A percentile compares a stretch with the other conserved stretches of the same genome.
Evolutionary conservation across 2,797 vertebrate species (phyloP).

Genomic region (Myotis myotis): DNA sequence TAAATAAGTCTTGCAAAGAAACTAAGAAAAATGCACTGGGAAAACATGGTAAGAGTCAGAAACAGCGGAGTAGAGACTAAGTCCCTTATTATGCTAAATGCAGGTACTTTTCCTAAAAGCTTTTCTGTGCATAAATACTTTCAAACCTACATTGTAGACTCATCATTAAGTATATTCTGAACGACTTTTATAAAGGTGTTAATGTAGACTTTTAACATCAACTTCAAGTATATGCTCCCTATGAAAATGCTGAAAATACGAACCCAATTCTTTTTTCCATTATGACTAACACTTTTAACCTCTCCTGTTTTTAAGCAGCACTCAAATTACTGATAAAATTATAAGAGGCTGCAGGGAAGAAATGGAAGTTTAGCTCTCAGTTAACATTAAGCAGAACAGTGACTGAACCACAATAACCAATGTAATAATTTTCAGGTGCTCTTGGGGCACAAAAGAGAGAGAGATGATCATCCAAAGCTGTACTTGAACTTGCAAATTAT

Average conservation of each 20-base stretch:
- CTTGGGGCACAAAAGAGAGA: background rate
- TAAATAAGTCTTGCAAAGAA: background rate
- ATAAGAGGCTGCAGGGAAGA: background rate
- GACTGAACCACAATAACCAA: background rate
- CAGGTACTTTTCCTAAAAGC: background rate
- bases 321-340: constrained; percentile 42
- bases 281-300: background rate
- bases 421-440: background rate
- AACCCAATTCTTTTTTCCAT: background rate
- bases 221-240: background rate
- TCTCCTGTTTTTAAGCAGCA: background rate
- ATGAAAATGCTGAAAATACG: constrained; percentile 35
- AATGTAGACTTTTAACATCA: constrained; percentile 23
- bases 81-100: background rate
- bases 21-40: background rate
- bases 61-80: background rate
- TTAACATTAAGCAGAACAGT: background rate
- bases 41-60: background rate
- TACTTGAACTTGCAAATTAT: background rate
- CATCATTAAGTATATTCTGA: background rate
- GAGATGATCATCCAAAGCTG: no score
- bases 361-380: background rate
- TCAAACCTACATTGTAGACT: background rate
- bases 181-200: background rate
- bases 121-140: constrained; percentile 29